Conservation (phyloP, 2,888 invertebrate genomes). For the Brenthis daphne region DNA sequence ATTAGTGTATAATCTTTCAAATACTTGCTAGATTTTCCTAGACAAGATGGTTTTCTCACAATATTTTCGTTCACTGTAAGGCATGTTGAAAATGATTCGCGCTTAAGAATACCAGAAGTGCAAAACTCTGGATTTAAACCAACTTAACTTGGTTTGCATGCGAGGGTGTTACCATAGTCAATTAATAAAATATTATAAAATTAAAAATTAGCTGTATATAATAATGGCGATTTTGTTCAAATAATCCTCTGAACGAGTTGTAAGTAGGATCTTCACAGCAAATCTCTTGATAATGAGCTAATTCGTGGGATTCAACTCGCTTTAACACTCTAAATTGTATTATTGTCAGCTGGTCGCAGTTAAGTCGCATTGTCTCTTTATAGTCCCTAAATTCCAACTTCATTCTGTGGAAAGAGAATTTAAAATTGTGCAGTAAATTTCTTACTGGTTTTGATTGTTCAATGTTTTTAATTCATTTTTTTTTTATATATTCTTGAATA, state of each 20-base stretch:
- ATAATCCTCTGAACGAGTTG: slow-evolving; percentile 21
- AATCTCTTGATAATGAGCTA: slow-evolving; percentile 34
- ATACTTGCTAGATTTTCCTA: too few relatives aligned
- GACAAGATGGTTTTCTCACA: too few relatives aligned
- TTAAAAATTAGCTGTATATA: background rate
- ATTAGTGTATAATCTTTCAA: too few relatives aligned
- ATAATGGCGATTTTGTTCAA: slow-evolving; percentile 2
- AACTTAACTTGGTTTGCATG: too few relatives aligned
- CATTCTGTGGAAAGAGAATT: slow-evolving; percentile 17
- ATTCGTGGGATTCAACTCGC: slow-evolving; percentile 31
- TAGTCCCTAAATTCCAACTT: slow-evolving; percentile 23
- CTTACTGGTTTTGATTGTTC: background rate
- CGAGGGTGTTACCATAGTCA: too few relatives aligned
- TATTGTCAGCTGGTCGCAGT: slow-evolving; percentile 33
- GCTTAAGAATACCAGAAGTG: too few relatives aligned
- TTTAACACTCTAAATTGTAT: slow-evolving; percentile 34
- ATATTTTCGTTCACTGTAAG: too few relatives aligned
- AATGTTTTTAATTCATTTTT: background rate
- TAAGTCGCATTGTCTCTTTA: slow-evolving; percentile 30
- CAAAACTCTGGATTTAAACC: too few relatives aligned
- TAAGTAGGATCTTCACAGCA: slow-evolving; percentile 29
- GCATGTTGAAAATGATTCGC: too few relatives aligned
- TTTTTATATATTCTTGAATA: background rate
- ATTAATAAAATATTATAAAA: too few relatives aligned
- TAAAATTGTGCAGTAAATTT: slow-evolving; percentile 6